Evolutionary conservation across 2,888 invertebrate species (phyloP), one percentile per base, ranked within the genome.

Genomic region (Muschampia plurimacula): DNA sequence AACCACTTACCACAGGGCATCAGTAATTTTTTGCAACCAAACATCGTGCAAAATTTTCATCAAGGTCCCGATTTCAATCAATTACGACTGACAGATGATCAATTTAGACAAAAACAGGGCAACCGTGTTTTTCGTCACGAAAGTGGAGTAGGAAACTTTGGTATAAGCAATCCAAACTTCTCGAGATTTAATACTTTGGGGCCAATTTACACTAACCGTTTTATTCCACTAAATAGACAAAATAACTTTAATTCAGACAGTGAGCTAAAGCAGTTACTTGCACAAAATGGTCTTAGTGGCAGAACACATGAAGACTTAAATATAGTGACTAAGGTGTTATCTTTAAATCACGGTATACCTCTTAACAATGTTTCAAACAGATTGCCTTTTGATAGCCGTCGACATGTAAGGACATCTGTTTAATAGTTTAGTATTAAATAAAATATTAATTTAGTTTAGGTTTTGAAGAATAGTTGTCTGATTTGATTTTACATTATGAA

Each of bases 241-340:
- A 89, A 95, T 87, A 85, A 87, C 60, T 88, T 83, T 72, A 88
- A 82, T 73, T 81, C 87, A 28, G 95, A 96, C 65, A 88, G 93
- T 46, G 96, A 96, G 80, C 91, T 97, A 64, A 96, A 96, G 81
- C 95, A 96, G 78, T 88, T 97, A 62, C 85, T 97, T 22, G 95
- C 94, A 67, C 96, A 96, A 84, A 96, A 96, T 66, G 97, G 97
- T 49, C 93, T 97, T 57, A 96, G 96, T 59, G 92, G 92, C 60
- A 95, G 95, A 78, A 92, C 91, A 76, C 95, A 96, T 72, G 97
- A 97, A 84, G 97, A 97, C 88, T 91, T 97, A 67, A 97, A 97
- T 84, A 97, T 97, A 81, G 97, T 97, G 49, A 96, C 97, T 63
- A 97, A 97, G 91, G 97, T 97, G 74, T 89, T 97, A 81, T 97